A percentile compares a stretch with the other conserved stretches of the same genome.
Conservation (phyloP, 2,797 vertebrate species). For the Micropoecilia bifurca region DNA sequence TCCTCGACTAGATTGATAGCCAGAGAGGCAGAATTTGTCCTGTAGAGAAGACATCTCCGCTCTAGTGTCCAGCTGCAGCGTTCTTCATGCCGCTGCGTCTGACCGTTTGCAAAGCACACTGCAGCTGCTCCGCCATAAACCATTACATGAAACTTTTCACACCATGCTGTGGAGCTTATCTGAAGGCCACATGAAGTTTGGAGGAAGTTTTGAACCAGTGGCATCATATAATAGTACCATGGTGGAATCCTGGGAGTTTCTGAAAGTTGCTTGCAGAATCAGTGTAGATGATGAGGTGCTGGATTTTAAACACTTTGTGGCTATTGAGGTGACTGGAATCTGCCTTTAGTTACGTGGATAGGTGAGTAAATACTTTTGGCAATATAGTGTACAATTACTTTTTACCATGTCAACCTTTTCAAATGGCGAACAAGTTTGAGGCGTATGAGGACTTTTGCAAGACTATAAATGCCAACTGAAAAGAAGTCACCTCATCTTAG, state of each 20-base stretch:
- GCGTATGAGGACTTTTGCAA: background rate
- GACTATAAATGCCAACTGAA: background rate
- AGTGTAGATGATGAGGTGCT: background rate
- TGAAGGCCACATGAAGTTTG: background rate
- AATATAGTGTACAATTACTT: background rate
- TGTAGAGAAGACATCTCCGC: background rate
- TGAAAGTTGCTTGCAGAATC: background rate
- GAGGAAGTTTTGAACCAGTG: background rate
- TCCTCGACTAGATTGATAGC: background rate
- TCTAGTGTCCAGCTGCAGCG: background rate
- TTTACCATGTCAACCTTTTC: background rate
- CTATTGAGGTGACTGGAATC: background rate
- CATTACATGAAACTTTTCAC: background rate
- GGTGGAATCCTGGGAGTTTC: background rate
- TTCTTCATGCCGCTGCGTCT: too few relatives aligned
- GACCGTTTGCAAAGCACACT: background rate
- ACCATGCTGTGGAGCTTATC: background rate
- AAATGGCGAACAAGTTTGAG: background rate
- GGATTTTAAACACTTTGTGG: background rate
- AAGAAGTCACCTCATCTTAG: background rate
- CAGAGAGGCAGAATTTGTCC: background rate
- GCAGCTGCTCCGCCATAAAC: background rate
- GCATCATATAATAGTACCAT: background rate
- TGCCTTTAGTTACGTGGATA: background rate
- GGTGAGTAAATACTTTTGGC: background rate